These are phyloP conservation scores for Anarsia innoxiella DNA, from an alignment of 2,888 invertebrate genomes.

Conservation along the genomic window DNA sequence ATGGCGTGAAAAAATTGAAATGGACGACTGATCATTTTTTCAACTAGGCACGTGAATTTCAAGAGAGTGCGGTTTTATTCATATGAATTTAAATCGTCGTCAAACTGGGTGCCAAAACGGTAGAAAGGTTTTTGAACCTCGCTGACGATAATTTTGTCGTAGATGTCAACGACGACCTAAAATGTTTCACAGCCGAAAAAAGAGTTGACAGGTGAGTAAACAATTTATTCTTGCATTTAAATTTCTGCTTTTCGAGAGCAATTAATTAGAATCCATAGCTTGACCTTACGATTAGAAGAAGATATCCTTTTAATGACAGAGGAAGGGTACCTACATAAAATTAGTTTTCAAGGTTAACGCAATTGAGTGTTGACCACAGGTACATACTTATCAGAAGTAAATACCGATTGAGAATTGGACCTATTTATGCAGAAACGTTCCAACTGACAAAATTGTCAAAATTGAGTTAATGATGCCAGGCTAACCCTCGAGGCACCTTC, in stretches of 20 bases:
- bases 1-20: constrained; percentile 43
- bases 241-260: not conserved
- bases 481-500: not conserved
- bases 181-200: constrained; percentile 64
- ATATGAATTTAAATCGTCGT: constrained; percentile 35
- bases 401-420: too few species aligned
- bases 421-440: too few species aligned
- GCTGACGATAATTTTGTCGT: constrained; percentile 68
- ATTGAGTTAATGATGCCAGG: not conserved
- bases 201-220: constrained; percentile 72
- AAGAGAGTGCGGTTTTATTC: constrained; percentile 18
- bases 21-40: constrained; percentile 41
- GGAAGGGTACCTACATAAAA: too few species aligned
- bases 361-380: too few species aligned
- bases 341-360: too few species aligned
- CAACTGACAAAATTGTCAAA: too few species aligned
- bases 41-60: constrained; percentile 56
- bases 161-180: constrained; percentile 69
- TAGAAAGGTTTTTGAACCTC: constrained; percentile 63
- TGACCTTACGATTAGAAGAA: too few species aligned
- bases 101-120: constrained; percentile 74
- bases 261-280: not conserved
- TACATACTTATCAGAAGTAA: too few species aligned
- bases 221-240: constrained; percentile 34
- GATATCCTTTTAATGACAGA: too few species aligned